Conservation (phyloP, 2,113 vertebrate species). For the Prochilodus magdalenae region DNA sequence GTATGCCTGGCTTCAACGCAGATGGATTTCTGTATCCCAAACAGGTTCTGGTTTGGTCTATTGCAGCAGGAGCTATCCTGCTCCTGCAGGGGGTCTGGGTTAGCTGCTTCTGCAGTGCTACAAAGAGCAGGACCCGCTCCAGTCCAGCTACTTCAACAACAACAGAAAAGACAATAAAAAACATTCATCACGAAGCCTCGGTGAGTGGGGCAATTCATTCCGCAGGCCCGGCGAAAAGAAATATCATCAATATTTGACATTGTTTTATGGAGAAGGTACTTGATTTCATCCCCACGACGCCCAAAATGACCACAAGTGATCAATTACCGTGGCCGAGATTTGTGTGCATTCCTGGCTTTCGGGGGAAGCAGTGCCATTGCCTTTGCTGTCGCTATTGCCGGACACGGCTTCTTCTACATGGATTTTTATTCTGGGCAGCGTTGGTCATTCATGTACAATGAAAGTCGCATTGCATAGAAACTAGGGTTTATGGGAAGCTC, state of each 20-base stretch:
- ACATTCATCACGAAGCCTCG: conserved; percentile 78
- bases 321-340: conserved; percentile 79
- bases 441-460: conserved; percentile 20
- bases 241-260: conserved; percentile 85
- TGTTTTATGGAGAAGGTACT: conserved; percentile 82
- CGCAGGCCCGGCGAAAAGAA: conserved; percentile 75
- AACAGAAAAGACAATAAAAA: conserved; percentile 73
- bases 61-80: conserved; percentile 16
- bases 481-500: neutral
- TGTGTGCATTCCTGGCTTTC: conserved; percentile 71
- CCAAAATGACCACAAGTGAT: conserved; percentile 77
- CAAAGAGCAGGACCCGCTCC: conserved; percentile 41
- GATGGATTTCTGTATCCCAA: neutral
- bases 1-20: neutral
- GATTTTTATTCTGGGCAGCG: conserved; percentile 11
- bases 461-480: neutral
- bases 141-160: conserved; percentile 69
- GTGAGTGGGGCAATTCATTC: conserved; percentile 78
- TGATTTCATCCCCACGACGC: conserved; percentile 77
- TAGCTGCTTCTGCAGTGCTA: conserved; percentile 35
- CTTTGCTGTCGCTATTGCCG: neutral
- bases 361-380: neutral
- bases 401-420: conserved; percentile 21
- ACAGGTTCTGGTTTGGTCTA: conserved; percentile 14
- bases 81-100: conserved; percentile 32